Base-by-base conservation (phyloP, 2,797 vertebrate species). In the Ambastaia sidthimunki region DNA sequence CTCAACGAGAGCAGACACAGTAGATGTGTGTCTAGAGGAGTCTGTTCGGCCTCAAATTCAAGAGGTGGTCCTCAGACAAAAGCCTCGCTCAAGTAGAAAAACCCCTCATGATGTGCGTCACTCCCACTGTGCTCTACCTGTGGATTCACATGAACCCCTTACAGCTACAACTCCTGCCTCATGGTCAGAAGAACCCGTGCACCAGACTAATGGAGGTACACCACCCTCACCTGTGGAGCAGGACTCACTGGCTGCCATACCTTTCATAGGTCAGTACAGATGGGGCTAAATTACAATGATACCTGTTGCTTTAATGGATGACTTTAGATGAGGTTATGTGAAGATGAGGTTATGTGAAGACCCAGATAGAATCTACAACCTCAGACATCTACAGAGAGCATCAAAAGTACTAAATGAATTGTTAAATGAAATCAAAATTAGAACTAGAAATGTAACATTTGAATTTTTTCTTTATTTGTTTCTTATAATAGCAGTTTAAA, bases 201-300 rank as follows among this genome's bases (percentile, higher is more conserved):
- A 72, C 21, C 82, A 90, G 66, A 85, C 82, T 4, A 93, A 92
- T 47, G 91, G 91, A 76, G 92, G 93, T 1, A 87, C 96, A 86
- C 92, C 94, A 41, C 90, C 92, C 4, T 74, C 93, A 80, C 91
- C 93, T 0, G 88, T 94, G 66, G 93, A 95, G 0, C 95, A 94
- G 78, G 95, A 98, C 84, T 97, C 96, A 7, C 87, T 98, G 89
- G 96, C 97, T 0, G 96, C 96, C 62, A 97, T 99, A 74, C 98
- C 97, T 34, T 99, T 96, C 90, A 98, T 98, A 83, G 98, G 98
- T 99, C 87, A 94, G 97, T 94, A 70, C 19, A 2, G 37, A 10
- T 37, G 23, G 4, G 52, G 7, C 28, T 63, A n/a, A 63, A 34
- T 59, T 63, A 1, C 47, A 59, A 66, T 76, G 77, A 73, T 52